Evolutionary conservation across 2,888 invertebrate genomes (phyloP).

Genomic region (Electrophaes corylata): DNA sequence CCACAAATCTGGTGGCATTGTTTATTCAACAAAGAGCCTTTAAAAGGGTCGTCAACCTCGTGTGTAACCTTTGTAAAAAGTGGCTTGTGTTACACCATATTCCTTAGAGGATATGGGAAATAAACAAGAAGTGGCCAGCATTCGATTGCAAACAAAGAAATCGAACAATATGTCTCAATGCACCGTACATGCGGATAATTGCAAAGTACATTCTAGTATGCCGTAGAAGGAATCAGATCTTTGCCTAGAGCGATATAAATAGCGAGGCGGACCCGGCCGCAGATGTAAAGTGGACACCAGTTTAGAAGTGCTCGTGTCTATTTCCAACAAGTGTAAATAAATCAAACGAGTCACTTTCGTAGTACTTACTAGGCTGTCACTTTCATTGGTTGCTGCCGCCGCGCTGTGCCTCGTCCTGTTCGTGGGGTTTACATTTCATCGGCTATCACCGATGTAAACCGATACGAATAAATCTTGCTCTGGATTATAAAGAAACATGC

Average conservation of each 20-base stretch:
- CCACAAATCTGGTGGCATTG: slow-evolving; percentile 57
- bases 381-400: slow-evolving; percentile 63
- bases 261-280: slow-evolving; percentile 63
- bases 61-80: slow-evolving; percentile 50
- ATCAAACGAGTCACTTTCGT: slow-evolving; percentile 78
- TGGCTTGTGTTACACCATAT: slow-evolving; percentile 45
- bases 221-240: slow-evolving; percentile 77
- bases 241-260: slow-evolving; percentile 73
- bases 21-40: slow-evolving; percentile 65
- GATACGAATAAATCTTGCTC: slow-evolving; percentile 15
- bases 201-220: slow-evolving; percentile 68
- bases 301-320: slow-evolving; percentile 74
- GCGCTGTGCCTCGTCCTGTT: slow-evolving; percentile 1
- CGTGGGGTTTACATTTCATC: slow-evolving; percentile 9
- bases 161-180: slow-evolving; percentile 67
- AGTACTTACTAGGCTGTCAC: slow-evolving; percentile 62
- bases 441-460: slow-evolving; percentile 9
- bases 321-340: slow-evolving; percentile 81
- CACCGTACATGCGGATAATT: slow-evolving; percentile 63
- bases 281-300: slow-evolving; percentile 77
- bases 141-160: slow-evolving; percentile 60
- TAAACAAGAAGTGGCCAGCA: slow-evolving; percentile 50
- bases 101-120: slow-evolving; percentile 46
- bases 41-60: slow-evolving; percentile 66
- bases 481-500: slow-evolving; percentile 10